These are phyloP conservation scores for Oceanodroma leucorhoa DNA, from an alignment of 2,797 vertebrate genomes.

Conservation along the genomic window DNA sequence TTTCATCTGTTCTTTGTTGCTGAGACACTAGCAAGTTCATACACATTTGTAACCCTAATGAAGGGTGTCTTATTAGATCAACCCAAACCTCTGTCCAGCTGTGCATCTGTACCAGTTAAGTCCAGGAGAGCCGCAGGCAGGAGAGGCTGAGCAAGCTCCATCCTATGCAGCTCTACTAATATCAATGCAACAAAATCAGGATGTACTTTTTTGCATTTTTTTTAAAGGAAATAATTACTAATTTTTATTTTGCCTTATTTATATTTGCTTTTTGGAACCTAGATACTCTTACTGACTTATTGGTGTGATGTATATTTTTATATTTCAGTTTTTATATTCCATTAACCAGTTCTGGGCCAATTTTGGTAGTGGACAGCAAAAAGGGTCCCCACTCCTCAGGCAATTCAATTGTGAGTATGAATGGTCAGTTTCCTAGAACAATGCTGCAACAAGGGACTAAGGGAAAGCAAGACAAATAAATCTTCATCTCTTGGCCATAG, in stretches of 20 bases:
- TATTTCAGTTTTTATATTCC: background rate
- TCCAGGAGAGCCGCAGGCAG: background rate
- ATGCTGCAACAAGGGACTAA: background rate
- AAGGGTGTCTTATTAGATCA: background rate
- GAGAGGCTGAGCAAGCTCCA: background rate
- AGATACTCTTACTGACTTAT: background rate
- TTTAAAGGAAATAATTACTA: background rate
- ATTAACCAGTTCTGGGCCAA: background rate
- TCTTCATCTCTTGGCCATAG: background rate
- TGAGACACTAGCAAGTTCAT: background rate
- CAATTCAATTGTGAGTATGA: background rate
- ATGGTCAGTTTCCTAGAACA: background rate
- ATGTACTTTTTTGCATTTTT: background rate
- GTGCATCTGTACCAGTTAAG: background rate
- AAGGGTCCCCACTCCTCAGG: background rate
- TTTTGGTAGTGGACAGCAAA: background rate
- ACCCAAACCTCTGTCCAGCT: background rate
- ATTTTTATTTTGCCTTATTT: background rate
- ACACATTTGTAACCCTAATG: background rate
- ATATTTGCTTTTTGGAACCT: background rate
- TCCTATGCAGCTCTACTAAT: background rate
- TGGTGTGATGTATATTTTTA: background rate
- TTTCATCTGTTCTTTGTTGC: background rate
- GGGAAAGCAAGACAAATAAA: background rate
- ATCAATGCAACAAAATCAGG: background rate